Evolutionary conservation across 2,797 vertebrate genomes (phyloP).

Genomic region (Danio kyathit): DNA sequence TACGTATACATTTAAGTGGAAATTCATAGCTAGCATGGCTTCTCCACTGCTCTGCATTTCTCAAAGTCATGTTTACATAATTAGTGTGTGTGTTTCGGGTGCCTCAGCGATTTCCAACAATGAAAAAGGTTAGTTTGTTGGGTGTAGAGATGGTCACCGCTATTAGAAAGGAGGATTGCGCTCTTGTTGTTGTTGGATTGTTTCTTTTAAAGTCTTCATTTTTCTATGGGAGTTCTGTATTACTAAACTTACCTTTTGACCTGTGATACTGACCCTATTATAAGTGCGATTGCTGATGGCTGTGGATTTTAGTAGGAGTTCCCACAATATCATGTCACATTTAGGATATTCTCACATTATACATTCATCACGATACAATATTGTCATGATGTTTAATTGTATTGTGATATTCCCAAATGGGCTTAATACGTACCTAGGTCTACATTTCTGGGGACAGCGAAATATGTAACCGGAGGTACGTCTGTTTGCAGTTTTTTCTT

Average conservation of each 20-base stretch:
- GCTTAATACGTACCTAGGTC: too few relatives aligned
- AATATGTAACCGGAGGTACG: too few relatives aligned
- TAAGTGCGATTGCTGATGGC: constrained; percentile 41
- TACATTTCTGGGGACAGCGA: too few relatives aligned
- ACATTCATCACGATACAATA: too few relatives aligned
- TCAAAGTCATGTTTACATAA: constrained; percentile 68
- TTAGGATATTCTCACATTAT: too few relatives aligned
- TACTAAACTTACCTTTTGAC: constrained; percentile 46
- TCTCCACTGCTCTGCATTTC: constrained; percentile 51
- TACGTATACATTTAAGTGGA: constrained; percentile 62
- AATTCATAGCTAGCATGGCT: constrained; percentile 56
- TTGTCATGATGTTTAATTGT: too few relatives aligned
- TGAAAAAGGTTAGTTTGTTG: constrained; percentile 62
- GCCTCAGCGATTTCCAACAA: constrained; percentile 60
- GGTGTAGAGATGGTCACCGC: constrained; percentile 10
- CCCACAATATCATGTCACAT: too few relatives aligned
- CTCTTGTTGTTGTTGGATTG: background rate
- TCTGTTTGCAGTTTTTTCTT: too few relatives aligned
- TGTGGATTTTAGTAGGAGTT: constrained; percentile 32
- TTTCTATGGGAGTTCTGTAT: background rate
- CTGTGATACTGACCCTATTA: constrained; percentile 33
- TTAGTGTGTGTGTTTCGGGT: constrained; percentile 59
- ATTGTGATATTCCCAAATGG: too few relatives aligned
- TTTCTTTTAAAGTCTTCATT: constrained; percentile 12
- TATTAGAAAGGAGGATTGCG: background rate